A percentile compares a stretch with the other conserved stretches of the same genome.
Conservation (phyloP, 2,113 vertebrate species). For the Cavia porcellus region DNA sequence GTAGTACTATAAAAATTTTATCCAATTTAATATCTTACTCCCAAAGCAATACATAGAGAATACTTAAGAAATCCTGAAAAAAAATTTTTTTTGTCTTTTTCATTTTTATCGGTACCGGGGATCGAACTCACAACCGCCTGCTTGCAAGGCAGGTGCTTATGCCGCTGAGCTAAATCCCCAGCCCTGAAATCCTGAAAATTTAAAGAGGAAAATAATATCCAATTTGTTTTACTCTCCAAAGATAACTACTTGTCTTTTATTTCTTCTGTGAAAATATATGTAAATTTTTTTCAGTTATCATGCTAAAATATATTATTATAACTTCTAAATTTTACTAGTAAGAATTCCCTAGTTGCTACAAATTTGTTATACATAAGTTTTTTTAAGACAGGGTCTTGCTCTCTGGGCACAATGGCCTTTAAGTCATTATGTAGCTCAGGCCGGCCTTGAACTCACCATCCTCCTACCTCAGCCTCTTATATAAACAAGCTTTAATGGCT, state of each 20-base stretch:
- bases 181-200: not conserved
- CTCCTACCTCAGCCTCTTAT: not conserved
- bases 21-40: constrained; percentile 45
- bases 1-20: constrained; percentile 44
- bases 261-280: not conserved
- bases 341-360: not conserved
- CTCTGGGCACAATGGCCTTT: not conserved
- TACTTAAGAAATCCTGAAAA: not conserved
- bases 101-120: too few species aligned
- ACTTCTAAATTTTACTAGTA: constrained; percentile 23
- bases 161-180: too few species aligned
- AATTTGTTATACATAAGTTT: not conserved
- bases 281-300: constrained; percentile 31
- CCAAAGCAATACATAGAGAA: constrained; percentile 27
- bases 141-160: too few species aligned
- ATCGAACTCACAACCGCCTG: too few species aligned
- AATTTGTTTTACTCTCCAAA: not conserved
- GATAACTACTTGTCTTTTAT: not conserved
- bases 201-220: constrained; percentile 31
- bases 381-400: not conserved
- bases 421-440: not conserved
- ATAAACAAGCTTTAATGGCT: not conserved
- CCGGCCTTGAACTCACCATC: not conserved
- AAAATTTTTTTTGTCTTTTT: too few species aligned
- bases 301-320: not conserved